Conservation (phyloP, 2,113 vertebrate species). For the Sisor rabdophorus region DNA sequence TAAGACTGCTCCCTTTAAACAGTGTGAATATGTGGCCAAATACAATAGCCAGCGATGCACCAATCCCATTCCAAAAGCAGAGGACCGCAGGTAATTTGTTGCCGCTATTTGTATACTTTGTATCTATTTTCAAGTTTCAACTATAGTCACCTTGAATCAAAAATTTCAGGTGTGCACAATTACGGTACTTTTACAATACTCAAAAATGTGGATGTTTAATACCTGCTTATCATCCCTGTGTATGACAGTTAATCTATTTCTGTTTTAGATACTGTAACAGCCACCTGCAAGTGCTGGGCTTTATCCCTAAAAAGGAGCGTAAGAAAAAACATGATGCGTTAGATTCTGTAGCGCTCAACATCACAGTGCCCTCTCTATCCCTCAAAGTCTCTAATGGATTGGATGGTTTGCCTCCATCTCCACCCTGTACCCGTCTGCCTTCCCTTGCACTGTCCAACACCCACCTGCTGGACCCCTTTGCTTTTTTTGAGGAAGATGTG, state of each 20-base stretch:
- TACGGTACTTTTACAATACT: background rate
- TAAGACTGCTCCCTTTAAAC: slow-evolving; percentile 98
- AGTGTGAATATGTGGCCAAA: slow-evolving; percentile 99
- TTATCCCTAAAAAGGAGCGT: slow-evolving; percentile 99
- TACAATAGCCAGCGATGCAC: slow-evolving; percentile 99
- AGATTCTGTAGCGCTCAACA: slow-evolving; percentile 91
- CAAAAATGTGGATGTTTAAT: too few relatives aligned
- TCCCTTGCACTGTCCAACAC: slow-evolving; percentile 86
- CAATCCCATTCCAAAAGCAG: slow-evolving; percentile 98
- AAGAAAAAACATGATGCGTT: slow-evolving; percentile 97
- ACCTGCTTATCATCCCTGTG: background rate
- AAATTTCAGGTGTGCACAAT: background rate
- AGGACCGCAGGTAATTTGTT: slow-evolving; percentile 89
- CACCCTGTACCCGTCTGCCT: slow-evolving; percentile 80
- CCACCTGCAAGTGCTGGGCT: slow-evolving; percentile 97
- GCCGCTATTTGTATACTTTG: background rate
- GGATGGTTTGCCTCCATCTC: slow-evolving; percentile 88
- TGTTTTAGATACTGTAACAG: slow-evolving; percentile 95
- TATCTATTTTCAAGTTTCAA: background rate
- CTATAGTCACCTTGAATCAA: too few relatives aligned
- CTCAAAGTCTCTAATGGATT: slow-evolving; percentile 93
- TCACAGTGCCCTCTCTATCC: slow-evolving; percentile 89
- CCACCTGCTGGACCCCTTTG: slow-evolving; percentile 94
- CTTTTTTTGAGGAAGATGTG: slow-evolving; percentile 85
- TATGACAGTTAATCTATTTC: background rate